These are phyloP conservation scores for Therioaphis trifolii DNA, from an alignment of 2,888 invertebrate genomes.

Conservation along the genomic window DNA sequence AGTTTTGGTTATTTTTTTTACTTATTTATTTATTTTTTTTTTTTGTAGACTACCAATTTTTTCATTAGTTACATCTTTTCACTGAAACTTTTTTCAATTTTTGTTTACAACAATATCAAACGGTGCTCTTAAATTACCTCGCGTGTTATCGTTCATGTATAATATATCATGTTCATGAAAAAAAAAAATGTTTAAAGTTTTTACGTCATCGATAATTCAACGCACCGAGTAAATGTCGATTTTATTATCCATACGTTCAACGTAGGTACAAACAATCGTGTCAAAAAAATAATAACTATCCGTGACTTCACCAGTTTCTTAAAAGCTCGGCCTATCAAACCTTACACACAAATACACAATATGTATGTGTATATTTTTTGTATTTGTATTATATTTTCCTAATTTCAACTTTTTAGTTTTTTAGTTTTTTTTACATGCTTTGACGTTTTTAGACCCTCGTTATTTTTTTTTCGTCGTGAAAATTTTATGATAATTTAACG, in stretches of 20 bases:
- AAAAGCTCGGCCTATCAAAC: background rate
- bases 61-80: background rate
- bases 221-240: background rate
- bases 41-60: background rate
- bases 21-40: background rate
- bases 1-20: background rate
- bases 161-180: background rate
- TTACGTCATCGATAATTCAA: background rate
- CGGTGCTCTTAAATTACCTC: background rate
- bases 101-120: background rate
- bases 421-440: constrained; percentile 8
- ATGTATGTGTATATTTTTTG: no score
- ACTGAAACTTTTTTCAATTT: background rate
- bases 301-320: constrained; percentile 22
- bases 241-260: background rate
- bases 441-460: constrained; percentile 13
- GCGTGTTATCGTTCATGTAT: background rate
- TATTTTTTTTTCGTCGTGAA: constrained; percentile 1
- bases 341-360: no score
- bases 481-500: constrained; percentile 8
- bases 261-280: background rate
- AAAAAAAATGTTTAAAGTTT: background rate
- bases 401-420: constrained; percentile 21
- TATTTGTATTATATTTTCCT: constrained; percentile 9
- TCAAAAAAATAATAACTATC: background rate